Percentiles rank a stretch among this genome's conserved stretches.
Evolutionary conservation across 2,888 invertebrate genomes (phyloP).

Genomic region (Drosophila algonquin): DNA sequence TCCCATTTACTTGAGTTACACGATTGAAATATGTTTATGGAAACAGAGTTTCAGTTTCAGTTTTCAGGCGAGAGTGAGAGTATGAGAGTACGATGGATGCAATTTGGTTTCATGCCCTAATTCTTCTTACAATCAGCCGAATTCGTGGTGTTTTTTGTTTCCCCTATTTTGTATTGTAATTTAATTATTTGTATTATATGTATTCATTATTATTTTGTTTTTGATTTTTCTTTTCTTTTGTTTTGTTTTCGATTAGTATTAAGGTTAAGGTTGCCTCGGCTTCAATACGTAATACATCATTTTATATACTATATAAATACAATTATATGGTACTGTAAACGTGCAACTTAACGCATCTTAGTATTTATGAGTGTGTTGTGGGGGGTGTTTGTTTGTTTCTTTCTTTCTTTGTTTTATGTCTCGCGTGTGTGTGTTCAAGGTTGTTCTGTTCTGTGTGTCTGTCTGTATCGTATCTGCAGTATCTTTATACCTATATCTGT

Average conservation of each 20-base stretch:
- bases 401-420: conserved; percentile 21
- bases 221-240: conserved; percentile 17
- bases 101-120: conserved; percentile 49
- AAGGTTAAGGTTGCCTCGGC: conserved; percentile 58
- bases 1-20: conserved; percentile 34
- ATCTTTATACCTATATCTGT: conserved; percentile 41
- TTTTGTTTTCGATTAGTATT: conserved; percentile 38
- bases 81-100: conserved; percentile 41
- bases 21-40: conserved; percentile 35
- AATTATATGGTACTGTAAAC: conserved; percentile 68
- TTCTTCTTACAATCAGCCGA: conserved; percentile 43
- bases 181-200: conserved; percentile 9
- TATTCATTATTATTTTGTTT: conserved; percentile 27
- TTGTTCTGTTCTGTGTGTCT: conserved; percentile 29
- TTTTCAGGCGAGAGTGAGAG: conserved; percentile 35
- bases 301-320: conserved; percentile 72
- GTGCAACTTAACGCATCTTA: conserved; percentile 73
- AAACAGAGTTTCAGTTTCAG: conserved; percentile 24
- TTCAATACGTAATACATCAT: conserved; percentile 73
- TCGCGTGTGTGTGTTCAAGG: conserved; percentile 23
- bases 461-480: conserved; percentile 38
- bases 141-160: conserved; percentile 32
- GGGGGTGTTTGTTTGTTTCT: conserved; percentile 9
- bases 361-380: conserved; percentile 45
- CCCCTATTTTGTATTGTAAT: conserved; percentile 28